Conservation (phyloP, 2,888 invertebrate species). For the Pasiphila rectangulata region DNA sequence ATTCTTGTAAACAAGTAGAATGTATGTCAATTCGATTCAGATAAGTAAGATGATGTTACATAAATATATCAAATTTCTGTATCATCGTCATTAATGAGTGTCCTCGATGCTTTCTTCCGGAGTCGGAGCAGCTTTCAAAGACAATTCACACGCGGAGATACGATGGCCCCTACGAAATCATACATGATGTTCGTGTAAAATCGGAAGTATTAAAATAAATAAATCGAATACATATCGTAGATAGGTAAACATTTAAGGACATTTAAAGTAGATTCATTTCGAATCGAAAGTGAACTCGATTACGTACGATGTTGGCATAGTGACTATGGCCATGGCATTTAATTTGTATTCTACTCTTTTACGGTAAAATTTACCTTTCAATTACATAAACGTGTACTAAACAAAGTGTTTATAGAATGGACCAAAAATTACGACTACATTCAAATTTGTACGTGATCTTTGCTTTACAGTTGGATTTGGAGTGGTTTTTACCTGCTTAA, state of each 20-base stretch:
- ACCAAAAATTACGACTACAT: constrained; percentile 43
- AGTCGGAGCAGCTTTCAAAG: constrained; percentile 49
- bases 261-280: background rate
- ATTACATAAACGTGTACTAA: constrained; percentile 45
- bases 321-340: background rate
- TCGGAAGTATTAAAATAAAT: background rate
- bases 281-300: constrained; percentile 11
- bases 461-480: constrained; percentile 29
- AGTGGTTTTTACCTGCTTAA: constrained; percentile 26
- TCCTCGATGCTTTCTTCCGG: constrained; percentile 52
- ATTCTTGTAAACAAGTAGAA: constrained; percentile 26
- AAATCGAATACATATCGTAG: background rate
- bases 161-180: constrained; percentile 36
- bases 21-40: constrained; percentile 17
- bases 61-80: constrained; percentile 38
- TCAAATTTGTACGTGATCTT: constrained; percentile 52
- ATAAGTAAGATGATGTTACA: constrained; percentile 21
- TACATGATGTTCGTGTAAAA: constrained; percentile 19
- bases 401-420: constrained; percentile 51
- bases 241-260: background rate
- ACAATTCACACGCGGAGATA: constrained; percentile 35
- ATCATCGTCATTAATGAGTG: constrained; percentile 47
- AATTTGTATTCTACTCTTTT: constrained; percentile 11
- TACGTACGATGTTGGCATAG: background rate
- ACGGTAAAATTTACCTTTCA: constrained; percentile 11